Conservation (phyloP, 2,797 vertebrate genomes). For the Buceros bicornis region DNA sequence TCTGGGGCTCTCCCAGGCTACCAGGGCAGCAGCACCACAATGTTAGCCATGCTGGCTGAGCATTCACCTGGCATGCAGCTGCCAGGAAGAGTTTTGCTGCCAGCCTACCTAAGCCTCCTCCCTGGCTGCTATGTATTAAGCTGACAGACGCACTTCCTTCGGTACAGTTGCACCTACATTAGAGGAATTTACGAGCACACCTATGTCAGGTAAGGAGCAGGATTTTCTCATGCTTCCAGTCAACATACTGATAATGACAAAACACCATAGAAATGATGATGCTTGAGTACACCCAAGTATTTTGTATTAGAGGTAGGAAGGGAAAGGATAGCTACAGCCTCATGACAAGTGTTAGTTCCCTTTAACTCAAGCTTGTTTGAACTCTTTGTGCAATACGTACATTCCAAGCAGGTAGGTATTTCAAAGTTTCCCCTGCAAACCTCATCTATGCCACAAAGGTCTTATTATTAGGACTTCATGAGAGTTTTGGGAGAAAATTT, state of each 20-base stretch:
- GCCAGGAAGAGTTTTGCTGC: background rate
- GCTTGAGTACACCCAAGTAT: background rate
- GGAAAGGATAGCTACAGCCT: background rate
- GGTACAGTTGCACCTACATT: background rate
- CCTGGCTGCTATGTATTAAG: background rate
- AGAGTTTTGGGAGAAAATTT: background rate
- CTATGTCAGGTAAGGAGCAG: background rate
- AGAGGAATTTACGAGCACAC: background rate
- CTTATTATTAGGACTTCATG: background rate
- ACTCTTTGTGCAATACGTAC: background rate
- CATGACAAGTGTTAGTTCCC: background rate
- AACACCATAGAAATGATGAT: background rate
- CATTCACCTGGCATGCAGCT: rapidly evolving
- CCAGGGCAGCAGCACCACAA: background rate
- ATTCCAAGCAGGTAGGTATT: background rate
- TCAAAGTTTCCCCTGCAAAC: background rate
- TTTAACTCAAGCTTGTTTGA: background rate
- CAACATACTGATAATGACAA: background rate
- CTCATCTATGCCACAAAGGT: background rate
- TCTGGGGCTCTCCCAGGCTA: background rate
- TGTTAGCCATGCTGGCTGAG: rapidly evolving
- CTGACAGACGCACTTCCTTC: background rate
- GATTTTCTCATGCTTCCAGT: background rate
- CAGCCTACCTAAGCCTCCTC: background rate
- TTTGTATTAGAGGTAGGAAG: background rate